Evolutionary conservation across 2,888 invertebrate species (phyloP), one percentile per base, ranked within the genome.

Genomic region (Agonopterix arenella): DNA sequence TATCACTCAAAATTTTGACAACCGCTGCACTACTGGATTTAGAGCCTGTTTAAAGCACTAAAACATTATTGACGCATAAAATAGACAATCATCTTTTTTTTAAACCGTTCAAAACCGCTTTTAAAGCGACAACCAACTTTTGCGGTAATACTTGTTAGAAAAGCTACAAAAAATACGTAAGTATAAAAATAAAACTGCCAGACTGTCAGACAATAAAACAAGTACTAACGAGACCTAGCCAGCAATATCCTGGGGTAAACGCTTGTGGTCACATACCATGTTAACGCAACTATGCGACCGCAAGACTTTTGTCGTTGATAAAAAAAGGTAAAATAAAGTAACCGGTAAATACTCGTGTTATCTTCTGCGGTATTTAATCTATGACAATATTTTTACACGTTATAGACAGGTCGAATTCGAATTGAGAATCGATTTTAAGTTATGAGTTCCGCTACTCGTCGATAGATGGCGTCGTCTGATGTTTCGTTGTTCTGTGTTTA

Each of bases 401-500:
- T 13, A 28, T 18, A 28, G 28, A 28, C 28, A 7, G 28, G 28
- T 28, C 2, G 7, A 28, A 28, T 28, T 28, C 28, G 4, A 11
- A 43, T 11, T 11, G 10, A 8, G 56, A 65, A 80, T 83, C 71
- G 80, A 84, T 80, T 18, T 76, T 73, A 59, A 59, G 45, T 52
- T 47, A 52, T 18, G 47, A 53, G 61, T 77, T 62, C 68, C 60
- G 75, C 86, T 82, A 84, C 75, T 77, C 76, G 60, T 44, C 74
- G 67, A 54, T 68, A 88, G 88, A 80, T 85, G 88, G 84, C 84
- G 78, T 50, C 78, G 66, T 9, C 40, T 40, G 40, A 28, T 4
- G 2, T 28, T 4, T 28, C 28, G 28, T 4, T 28, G 5, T 28
- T 28, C 28, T 28, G 28, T 4, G 28, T 28, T 28, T 0, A 5